A percentile compares a stretch with the other conserved stretches of the same genome.
These are phyloP conservation scores for Flabesymbios commensalis DNA, from an alignment of 2,888 invertebrate genomes.

Conservation along the genomic window DNA sequence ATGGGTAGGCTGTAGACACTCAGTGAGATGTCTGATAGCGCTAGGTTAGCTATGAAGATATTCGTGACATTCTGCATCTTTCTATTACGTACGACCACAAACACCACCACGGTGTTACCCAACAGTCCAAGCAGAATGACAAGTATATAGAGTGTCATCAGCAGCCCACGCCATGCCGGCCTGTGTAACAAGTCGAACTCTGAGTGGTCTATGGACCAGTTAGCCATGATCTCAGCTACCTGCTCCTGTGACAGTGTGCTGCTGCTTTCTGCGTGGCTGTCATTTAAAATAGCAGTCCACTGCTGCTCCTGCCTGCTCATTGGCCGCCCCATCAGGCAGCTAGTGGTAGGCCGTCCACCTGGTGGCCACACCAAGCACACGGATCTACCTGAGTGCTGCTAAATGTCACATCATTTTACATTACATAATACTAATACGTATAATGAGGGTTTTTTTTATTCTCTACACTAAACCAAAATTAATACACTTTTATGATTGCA, in stretches of 20 bases:
- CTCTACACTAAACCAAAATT: no score
- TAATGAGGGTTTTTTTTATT: no score
- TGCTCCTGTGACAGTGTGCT: slow-evolving; percentile 28
- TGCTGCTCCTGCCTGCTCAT: no score
- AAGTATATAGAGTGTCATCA: slow-evolving; percentile 46
- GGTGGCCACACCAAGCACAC: no score
- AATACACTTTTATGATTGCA: no score
- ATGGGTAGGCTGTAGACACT: slow-evolving; percentile 57
- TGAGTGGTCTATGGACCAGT: slow-evolving; percentile 33
- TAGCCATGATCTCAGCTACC: slow-evolving; percentile 35
- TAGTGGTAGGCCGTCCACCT: no score
- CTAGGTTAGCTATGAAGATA: slow-evolving; percentile 55
- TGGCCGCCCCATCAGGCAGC: no score
- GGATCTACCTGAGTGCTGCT: no score
- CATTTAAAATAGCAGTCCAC: no score
- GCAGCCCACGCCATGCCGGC: slow-evolving; percentile 44
- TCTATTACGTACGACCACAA: slow-evolving; percentile 46
- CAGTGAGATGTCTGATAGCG: slow-evolving; percentile 53
- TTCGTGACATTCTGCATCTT: slow-evolving; percentile 55
- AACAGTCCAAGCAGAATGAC: slow-evolving; percentile 52
- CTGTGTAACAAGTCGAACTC: slow-evolving; percentile 46
- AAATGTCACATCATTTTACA: no score
- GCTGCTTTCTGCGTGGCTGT: no score
- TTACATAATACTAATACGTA: no score
- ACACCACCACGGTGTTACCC: slow-evolving; percentile 51